Evolutionary conservation across 2,113 vertebrate species (phyloP), one percentile per base, ranked within the genome.

Genomic region (Megaceryle torquata): DNA sequence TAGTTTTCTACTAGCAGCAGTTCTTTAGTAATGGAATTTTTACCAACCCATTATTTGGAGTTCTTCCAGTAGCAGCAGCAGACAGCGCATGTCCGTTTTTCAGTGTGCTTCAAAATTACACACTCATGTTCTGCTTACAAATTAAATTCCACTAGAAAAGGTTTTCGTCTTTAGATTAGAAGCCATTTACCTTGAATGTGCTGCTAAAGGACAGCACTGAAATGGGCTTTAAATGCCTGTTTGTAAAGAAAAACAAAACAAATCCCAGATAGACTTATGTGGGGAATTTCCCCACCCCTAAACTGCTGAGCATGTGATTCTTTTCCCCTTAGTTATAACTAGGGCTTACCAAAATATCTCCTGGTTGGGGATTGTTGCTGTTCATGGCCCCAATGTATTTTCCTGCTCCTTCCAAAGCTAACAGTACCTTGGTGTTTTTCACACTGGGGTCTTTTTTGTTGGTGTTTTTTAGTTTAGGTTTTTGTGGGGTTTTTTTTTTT

Each of bases 31-130:
- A 6, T 14, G 17, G 5, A 19, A 4, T 53, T 89, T 90, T 85
- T 59, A 22, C 25, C 15, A 65, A 24, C 33, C 41, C 20, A 1
- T 67, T 83, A 22, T 82, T 90, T 61, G 25, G 65, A 28, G 48
- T 41, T 72, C 15, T 87, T 54, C 25, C 51, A 84, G 11, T 4
- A 84, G 53, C 44, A 91, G 77, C 84, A 91, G 69, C 65, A 93
- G 31, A 3, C 1, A 9, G 4, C 0, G 0, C 7, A 4, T 51
- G 44, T 75, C 61, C 15, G 1, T 64, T 51, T 68, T 48, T 10
- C 16, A n/a, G 3, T 53, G 21, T 48, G 35, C 81, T 71, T 71
- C 44, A 31, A 2, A 67, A 53, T 41, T 65, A 26, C 68, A 51
- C 44, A 48, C 9, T 44, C 4, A 8, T 37, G 48, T n/a, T 92